Base-by-base conservation (phyloP, 2,113 vertebrate genomes). In the Tachycineta bicolor region DNA sequence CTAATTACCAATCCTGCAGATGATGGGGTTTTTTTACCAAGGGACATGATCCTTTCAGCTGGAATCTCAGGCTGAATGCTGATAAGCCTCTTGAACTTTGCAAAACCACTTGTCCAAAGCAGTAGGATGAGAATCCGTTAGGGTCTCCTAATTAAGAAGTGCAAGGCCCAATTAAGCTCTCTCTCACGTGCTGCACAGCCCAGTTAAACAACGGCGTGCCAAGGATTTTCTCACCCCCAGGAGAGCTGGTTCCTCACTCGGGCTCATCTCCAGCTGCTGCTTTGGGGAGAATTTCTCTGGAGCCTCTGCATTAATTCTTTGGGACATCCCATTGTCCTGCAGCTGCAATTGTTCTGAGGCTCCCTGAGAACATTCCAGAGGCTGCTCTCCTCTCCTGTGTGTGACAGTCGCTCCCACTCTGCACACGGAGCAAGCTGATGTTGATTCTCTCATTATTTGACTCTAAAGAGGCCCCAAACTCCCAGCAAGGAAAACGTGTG, bases 51-150 rank as follows among this genome's bases (percentile, higher is more conserved):
- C 34, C 50, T 73, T 92, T 52, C 49, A 75, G 80, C 69, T 82
- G 62, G 44, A 64, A 68, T 52, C 73, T 71, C 59, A 9, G 17
- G 6, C 79, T 86, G 93, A 93, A 90, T 89, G 53, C 90, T 82
- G 83, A 94, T 76, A 62, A 96, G 58, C 86, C 86, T 90, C 93
- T 84, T 58, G 52, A 93, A 96, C 89, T 94, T 90, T 81, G 71
- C 88, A 96, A 85, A 96, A 68, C 71, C 69, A 75, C 90, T 94
- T 39, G 76, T 89, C 96, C 64, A 41, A 87, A 78, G 68, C 1
- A 34, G 49, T 2, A 68, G 41, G 86, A 73, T 1, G 2, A 71
- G 29, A 90, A 75, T 69, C 74, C 1, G 8, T 78, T 82, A 79
- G 62, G 73, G 71, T 58, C 77, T 87, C 29, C 76, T 94, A 93